Percentiles rank a stretch among this genome's conserved stretches.
Evolutionary conservation across 2,797 vertebrate genomes (phyloP).

Genomic region (Epinephelus malabaricus): DNA sequence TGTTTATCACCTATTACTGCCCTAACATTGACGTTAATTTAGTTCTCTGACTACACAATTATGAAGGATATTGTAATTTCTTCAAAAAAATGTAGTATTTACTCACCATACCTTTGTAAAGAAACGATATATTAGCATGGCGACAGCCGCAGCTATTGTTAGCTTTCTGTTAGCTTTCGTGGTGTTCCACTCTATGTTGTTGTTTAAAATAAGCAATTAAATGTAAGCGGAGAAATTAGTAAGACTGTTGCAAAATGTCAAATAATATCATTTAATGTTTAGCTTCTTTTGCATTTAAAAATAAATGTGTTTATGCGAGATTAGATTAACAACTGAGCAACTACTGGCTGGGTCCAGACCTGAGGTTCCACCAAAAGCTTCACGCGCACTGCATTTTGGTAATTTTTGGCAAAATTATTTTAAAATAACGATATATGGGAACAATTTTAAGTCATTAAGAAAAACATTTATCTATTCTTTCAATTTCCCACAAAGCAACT

Average conservation of each 20-base stretch:
- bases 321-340: too few species aligned
- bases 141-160: not conserved
- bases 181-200: not conserved
- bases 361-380: not conserved
- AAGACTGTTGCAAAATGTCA: too few species aligned
- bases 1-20: fast-evolving
- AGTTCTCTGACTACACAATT: fast-evolving
- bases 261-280: not conserved
- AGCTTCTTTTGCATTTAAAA: not conserved
- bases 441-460: too few species aligned
- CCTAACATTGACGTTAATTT: fast-evolving
- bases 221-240: not conserved
- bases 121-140: not conserved
- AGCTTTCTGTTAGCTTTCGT: not conserved
- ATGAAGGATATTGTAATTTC: not conserved
- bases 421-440: too few species aligned
- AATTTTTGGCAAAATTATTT: fast-evolving
- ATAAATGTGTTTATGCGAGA: not conserved
- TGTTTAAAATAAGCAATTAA: too few species aligned
- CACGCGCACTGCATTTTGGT: not conserved
- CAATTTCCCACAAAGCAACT: too few species aligned
- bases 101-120: too few species aligned
- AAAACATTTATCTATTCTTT: too few species aligned
- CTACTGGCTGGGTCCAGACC: not conserved
- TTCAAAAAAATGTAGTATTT: too few species aligned